These are phyloP conservation scores for Eriocheir sinensis DNA, from an alignment of 1,140 invertebrate genomes.

Conservation along the genomic window DNA sequence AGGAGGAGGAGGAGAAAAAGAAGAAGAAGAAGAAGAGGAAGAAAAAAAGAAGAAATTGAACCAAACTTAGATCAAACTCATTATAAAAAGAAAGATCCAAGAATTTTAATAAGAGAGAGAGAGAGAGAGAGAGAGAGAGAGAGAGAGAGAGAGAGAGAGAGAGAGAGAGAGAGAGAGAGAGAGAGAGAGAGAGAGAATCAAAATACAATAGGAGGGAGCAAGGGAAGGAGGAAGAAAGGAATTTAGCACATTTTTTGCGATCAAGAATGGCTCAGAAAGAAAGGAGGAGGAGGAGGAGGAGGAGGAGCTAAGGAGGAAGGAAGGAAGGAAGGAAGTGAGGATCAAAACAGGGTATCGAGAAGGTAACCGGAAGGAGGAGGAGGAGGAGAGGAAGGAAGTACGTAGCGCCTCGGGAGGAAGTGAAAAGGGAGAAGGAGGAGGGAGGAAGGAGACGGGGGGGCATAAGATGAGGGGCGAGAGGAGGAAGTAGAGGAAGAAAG, in stretches of 20 bases:
- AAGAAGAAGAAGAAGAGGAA: not conserved
- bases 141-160: not conserved
- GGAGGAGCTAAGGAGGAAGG: no score
- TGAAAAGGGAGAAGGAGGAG: not conserved
- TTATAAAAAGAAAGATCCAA: not conserved
- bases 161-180: not conserved
- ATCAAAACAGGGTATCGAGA: conserved; percentile 11
- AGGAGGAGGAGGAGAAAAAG: not conserved
- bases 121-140: conserved; percentile 4
- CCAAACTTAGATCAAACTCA: no score
- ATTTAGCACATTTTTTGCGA: not conserved
- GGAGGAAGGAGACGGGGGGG: not conserved
- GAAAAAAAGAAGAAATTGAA: not conserved
- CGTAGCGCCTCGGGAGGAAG: not conserved
- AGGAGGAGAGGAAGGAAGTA: not conserved
- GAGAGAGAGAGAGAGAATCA: not conserved
- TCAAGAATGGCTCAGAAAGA: not conserved
- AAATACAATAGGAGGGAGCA: not conserved
- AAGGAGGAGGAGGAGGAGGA: not conserved
- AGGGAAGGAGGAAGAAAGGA: not conserved
- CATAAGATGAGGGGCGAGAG: not conserved
- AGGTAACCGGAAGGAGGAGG: not conserved
- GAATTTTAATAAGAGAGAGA: not conserved
- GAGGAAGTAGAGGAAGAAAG: not conserved
- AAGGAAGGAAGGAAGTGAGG: not conserved